phyloP scores from a whole-genome alignment of 1,140 invertebrate species.

The Drosophila varians region DNA sequence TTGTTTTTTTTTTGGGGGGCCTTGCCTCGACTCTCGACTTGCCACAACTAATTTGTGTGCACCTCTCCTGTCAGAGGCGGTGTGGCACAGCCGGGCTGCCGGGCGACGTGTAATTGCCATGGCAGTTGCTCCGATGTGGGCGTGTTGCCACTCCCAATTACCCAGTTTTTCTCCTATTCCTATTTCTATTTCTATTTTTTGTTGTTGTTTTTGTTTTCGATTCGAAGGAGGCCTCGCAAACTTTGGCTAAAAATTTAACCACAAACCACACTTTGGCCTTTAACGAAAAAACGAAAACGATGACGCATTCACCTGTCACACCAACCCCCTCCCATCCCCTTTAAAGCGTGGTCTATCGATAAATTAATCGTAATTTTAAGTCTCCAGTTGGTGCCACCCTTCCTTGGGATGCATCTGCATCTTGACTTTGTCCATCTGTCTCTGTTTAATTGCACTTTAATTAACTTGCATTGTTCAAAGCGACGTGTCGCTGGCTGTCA shows the following conservation, averaged over 20 bases:
- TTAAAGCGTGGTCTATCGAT: no score
- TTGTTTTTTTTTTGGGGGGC: no score
- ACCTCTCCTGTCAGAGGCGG: slow-evolving; percentile 67
- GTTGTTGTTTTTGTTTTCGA: neutral
- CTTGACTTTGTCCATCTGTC: slow-evolving; percentile 1
- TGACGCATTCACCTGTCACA: slow-evolving; percentile 71
- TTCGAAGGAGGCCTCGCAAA: slow-evolving; percentile 38
- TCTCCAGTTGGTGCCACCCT: no score
- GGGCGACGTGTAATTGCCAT: slow-evolving; percentile 53
- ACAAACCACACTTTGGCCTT: slow-evolving; percentile 64
- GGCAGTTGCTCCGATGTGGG: slow-evolving; percentile 46
- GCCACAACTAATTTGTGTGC: slow-evolving; percentile 69
- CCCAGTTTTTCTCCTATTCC: slow-evolving; percentile 31
- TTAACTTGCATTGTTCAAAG: slow-evolving; percentile 78
- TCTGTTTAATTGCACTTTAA: slow-evolving; percentile 76
- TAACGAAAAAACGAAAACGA: slow-evolving; percentile 25
- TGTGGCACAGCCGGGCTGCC: no score
- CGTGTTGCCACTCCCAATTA: slow-evolving; percentile 70
- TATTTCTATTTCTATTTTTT: slow-evolving; percentile 25
- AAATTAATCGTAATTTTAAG: neutral
- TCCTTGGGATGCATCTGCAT: slow-evolving; percentile 35
- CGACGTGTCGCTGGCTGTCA: slow-evolving; percentile 54
- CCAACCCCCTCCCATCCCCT: no score
- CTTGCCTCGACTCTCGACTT: slow-evolving; percentile 9
- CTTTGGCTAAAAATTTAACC: slow-evolving; percentile 29